phyloP scores from a whole-genome alignment of 2,113 vertebrate genomes.

The Salvelinus alpinus region DNA sequence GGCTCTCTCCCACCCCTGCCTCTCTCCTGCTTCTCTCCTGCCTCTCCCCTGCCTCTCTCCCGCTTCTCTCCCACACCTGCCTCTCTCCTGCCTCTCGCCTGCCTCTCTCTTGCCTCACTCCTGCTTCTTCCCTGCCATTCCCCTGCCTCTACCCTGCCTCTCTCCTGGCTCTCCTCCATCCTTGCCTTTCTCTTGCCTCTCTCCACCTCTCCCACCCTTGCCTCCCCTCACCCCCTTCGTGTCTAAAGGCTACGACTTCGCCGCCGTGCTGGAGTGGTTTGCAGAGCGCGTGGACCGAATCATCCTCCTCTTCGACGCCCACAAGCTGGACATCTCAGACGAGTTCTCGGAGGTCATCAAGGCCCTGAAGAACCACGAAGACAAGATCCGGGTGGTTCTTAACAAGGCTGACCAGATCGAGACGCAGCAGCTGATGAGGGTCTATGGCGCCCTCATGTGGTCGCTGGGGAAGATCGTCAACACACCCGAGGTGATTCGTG shows the following conservation, averaged over 20 bases:
- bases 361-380: slow-evolving; percentile 96
- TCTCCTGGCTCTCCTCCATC: slow-evolving; percentile 69
- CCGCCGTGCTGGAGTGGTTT: slow-evolving; percentile 95
- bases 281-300: slow-evolving; percentile 95
- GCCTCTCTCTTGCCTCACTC: slow-evolving; percentile 35
- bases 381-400: slow-evolving; percentile 98
- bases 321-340: slow-evolving; percentile 97
- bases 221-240: too few relatives aligned
- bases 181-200: too few relatives aligned
- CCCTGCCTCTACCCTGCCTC: neutral
- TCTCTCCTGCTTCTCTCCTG: neutral
- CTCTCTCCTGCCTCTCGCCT: slow-evolving; percentile 72
- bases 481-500: slow-evolving; percentile 93
- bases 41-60: neutral
- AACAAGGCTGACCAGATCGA: slow-evolving; percentile 99
- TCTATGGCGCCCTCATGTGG: slow-evolving; percentile 98
- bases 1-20: neutral
- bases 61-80: neutral
- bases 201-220: neutral
- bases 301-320: slow-evolving; percentile 95
- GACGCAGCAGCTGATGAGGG: slow-evolving; percentile 97
- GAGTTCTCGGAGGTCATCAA: slow-evolving; percentile 98
- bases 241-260: slow-evolving; percentile 90
- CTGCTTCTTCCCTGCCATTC: neutral
- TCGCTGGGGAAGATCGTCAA: slow-evolving; percentile 97